Evolutionary conservation across 2,888 invertebrate genomes (phyloP).

Genomic region (Papilio protenor): DNA sequence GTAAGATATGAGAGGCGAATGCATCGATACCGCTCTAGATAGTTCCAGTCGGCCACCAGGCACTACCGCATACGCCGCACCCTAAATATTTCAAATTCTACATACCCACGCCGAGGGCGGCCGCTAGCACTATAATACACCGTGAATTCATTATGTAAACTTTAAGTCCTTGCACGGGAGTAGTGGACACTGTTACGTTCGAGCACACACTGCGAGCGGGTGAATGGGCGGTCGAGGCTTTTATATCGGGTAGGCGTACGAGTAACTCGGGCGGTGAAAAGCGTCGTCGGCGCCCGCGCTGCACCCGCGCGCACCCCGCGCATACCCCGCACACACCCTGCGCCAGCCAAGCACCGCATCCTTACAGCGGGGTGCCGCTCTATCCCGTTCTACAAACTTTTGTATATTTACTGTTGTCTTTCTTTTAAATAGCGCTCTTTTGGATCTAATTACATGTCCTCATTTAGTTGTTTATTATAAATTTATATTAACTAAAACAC

Average conservation of each 20-base stretch:
- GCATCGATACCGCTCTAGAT: constrained; percentile 42
- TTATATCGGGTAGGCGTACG: constrained; percentile 79
- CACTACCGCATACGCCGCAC: constrained; percentile 60
- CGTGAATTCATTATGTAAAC: constrained; percentile 81
- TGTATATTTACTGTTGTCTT: constrained; percentile 17
- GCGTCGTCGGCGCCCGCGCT: constrained; percentile 64
- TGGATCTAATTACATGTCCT: background rate
- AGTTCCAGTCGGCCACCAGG: constrained; percentile 55
- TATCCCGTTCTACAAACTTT: constrained; percentile 45
- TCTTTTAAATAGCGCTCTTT: background rate
- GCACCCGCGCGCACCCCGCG: constrained; percentile 54
- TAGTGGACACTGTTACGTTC: constrained; percentile 81
- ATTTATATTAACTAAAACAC: background rate
- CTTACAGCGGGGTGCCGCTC: constrained; percentile 45
- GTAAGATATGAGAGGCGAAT: constrained; percentile 10
- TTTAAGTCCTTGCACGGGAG: constrained; percentile 79
- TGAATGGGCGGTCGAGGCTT: constrained; percentile 81
- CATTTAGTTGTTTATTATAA: background rate
- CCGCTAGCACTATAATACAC: constrained; percentile 85
- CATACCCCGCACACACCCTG: constrained; percentile 54
- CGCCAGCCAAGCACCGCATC: constrained; percentile 52
- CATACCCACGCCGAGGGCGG: constrained; percentile 89
- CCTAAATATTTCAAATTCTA: constrained; percentile 81
- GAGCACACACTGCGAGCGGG: constrained; percentile 84
- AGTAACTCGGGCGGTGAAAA: constrained; percentile 75